phyloP scores from a whole-genome alignment of 1,140 invertebrate genomes.

The Acromyrmex heyeri region DNA sequence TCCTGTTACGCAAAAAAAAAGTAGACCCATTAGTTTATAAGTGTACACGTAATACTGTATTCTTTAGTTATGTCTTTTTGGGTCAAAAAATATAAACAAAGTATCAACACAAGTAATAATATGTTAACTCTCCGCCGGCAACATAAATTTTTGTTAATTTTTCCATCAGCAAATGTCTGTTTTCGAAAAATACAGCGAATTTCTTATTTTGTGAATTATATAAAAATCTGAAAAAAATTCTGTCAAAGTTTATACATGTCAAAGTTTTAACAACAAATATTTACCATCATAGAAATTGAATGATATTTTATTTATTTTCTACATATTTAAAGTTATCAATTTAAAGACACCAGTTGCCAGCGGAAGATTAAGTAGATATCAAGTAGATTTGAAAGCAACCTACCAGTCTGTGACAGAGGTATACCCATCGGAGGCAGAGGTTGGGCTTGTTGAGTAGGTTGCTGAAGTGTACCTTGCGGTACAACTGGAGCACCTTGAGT shows the following conservation, averaged over 20 bases:
- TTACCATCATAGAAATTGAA: no score
- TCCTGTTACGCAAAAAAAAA: not conserved
- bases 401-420: slow-evolving; percentile 79
- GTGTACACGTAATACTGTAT: not conserved
- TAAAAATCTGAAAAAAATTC: no score
- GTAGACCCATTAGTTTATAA: not conserved
- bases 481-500: slow-evolving; percentile 81
- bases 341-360: no score
- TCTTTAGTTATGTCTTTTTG: not conserved
- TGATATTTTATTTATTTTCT: no score
- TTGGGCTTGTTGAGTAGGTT: slow-evolving; percentile 80
- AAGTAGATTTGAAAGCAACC: slow-evolving; percentile 32
- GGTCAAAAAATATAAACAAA: not conserved
- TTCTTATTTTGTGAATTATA: no score
- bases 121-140: no score
- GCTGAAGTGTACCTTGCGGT: slow-evolving; percentile 82
- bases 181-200: no score
- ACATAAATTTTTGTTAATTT: no score
- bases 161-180: no score
- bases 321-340: no score
- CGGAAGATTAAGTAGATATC: not conserved
- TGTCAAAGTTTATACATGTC: no score
- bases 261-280: not conserved
- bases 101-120: no score
- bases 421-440: slow-evolving; percentile 80